Conservation (phyloP, 2,888 invertebrate genomes). For the Trissonchulus latispiculum region DNA sequence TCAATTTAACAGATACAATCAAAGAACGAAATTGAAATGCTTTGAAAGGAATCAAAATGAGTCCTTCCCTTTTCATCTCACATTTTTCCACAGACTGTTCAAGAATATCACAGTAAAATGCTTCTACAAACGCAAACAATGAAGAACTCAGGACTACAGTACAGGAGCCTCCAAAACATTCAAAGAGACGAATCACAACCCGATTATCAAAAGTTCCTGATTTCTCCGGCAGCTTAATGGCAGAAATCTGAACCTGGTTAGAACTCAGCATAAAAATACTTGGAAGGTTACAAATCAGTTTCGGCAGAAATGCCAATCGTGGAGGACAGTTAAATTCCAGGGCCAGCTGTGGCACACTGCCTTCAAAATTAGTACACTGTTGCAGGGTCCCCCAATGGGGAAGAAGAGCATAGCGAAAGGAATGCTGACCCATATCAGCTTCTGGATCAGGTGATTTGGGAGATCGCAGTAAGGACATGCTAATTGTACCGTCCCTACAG, state of each 20-base stretch:
- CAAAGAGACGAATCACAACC: conserved; percentile 46
- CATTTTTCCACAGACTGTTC: too few relatives aligned
- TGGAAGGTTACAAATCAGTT: neutral
- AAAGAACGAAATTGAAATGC: too few relatives aligned
- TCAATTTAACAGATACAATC: too few relatives aligned
- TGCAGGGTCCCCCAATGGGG: conserved; percentile 40
- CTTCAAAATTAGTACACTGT: neutral
- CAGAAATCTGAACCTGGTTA: conserved; percentile 41
- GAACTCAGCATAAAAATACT: neutral
- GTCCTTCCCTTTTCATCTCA: too few relatives aligned
- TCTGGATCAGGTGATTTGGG: conserved; percentile 50
- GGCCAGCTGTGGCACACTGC: conserved; percentile 17
- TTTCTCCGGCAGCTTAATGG: conserved; percentile 45
- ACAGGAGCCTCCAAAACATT: conserved; percentile 44
- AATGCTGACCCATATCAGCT: conserved; percentile 49
- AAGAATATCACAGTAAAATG: neutral
- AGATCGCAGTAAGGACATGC: conserved; percentile 44
- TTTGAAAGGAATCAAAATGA: too few relatives aligned
- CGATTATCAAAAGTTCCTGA: conserved; percentile 25
- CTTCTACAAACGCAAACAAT: neutral
- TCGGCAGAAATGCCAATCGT: neutral
- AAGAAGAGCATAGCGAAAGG: conserved; percentile 49
- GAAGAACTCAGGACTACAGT: neutral
- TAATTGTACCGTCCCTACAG: conserved; percentile 25
- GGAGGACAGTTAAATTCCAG: conserved; percentile 9